Percentiles rank a stretch among this genome's conserved stretches.
Evolutionary conservation across 1,140 invertebrate genomes (phyloP).

Genomic region (Drosophila paulistorum): DNA sequence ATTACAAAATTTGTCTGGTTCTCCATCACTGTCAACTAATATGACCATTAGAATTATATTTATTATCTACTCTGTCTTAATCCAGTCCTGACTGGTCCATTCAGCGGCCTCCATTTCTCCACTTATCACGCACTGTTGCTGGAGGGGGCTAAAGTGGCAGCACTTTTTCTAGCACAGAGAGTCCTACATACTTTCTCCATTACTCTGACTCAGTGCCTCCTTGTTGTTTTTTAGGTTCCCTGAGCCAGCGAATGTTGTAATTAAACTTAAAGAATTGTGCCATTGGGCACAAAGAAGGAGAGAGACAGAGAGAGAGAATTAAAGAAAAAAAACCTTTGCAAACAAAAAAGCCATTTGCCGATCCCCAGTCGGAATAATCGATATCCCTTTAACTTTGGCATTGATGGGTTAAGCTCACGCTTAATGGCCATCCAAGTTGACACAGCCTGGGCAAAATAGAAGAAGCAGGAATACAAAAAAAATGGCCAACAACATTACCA

Average conservation of each 20-base stretch:
- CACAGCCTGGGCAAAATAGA: constrained; percentile 47
- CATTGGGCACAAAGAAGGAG: constrained; percentile 40
- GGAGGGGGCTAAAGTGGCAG: constrained; percentile 62
- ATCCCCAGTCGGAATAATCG: constrained; percentile 49
- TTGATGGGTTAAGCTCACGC: constrained; percentile 75
- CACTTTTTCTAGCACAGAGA: constrained; percentile 63
- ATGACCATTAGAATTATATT: too few species aligned
- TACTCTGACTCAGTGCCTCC: not conserved
- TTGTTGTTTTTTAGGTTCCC: not conserved
- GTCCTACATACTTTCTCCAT: constrained; percentile 17
- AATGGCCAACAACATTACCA: constrained; percentile 12
- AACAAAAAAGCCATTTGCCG: constrained; percentile 56
- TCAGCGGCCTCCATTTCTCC: constrained; percentile 24
- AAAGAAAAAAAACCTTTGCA: constrained; percentile 21
- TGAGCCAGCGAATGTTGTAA: constrained; percentile 58
- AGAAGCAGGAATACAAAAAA: constrained; percentile 31
- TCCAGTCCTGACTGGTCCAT: not conserved
- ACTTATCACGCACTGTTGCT: constrained; percentile 62
- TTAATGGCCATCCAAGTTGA: constrained; percentile 74
- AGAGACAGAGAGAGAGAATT: not conserved
- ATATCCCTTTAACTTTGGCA: constrained; percentile 74
- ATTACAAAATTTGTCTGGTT: too few species aligned
- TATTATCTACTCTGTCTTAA: not conserved
- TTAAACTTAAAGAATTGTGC: constrained; percentile 74
- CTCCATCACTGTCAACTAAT: too few species aligned